These are phyloP conservation scores for Hippocampus abdominalis DNA, from an alignment of 2,113 vertebrate species.

Conservation along the genomic window DNA sequence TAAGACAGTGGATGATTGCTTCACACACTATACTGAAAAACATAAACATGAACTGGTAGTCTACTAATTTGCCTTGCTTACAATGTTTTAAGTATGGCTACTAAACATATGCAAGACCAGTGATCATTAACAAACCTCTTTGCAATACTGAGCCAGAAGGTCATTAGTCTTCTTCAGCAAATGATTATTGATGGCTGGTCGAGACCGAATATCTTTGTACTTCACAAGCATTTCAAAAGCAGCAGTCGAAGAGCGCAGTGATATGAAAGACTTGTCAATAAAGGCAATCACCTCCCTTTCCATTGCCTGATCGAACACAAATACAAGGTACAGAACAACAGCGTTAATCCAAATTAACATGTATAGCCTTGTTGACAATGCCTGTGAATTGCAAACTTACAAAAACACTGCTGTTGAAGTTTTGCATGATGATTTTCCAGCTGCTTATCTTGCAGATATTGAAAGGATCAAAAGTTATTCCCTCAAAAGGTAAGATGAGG, in stretches of 20 bases:
- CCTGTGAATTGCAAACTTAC: slow-evolving; percentile 58
- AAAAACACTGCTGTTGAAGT: slow-evolving; percentile 78
- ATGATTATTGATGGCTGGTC: slow-evolving; percentile 80
- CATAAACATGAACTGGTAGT: background rate
- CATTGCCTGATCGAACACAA: slow-evolving; percentile 73
- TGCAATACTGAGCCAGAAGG: slow-evolving; percentile 81
- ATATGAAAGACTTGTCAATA: slow-evolving; percentile 88
- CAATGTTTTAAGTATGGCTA: background rate
- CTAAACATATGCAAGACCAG: background rate
- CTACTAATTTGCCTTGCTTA: background rate
- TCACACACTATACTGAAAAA: background rate
- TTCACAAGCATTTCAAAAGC: slow-evolving; percentile 89
- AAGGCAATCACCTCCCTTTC: slow-evolving; percentile 84
- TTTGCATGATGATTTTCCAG: slow-evolving; percentile 82
- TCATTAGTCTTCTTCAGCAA: slow-evolving; percentile 87
- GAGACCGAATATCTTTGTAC: slow-evolving; percentile 80
- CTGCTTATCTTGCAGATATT: slow-evolving; percentile 62
- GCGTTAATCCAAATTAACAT: background rate
- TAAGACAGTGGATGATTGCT: no score
- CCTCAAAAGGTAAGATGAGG: slow-evolving; percentile 78
- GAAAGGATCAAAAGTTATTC: slow-evolving; percentile 82
- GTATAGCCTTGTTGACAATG: background rate
- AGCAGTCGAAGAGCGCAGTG: slow-evolving; percentile 82
- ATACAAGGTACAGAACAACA: background rate
- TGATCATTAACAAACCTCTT: slow-evolving; percentile 78